Conservation (phyloP, 2,113 vertebrate species). For the Pseudonaja textilis region DNA sequence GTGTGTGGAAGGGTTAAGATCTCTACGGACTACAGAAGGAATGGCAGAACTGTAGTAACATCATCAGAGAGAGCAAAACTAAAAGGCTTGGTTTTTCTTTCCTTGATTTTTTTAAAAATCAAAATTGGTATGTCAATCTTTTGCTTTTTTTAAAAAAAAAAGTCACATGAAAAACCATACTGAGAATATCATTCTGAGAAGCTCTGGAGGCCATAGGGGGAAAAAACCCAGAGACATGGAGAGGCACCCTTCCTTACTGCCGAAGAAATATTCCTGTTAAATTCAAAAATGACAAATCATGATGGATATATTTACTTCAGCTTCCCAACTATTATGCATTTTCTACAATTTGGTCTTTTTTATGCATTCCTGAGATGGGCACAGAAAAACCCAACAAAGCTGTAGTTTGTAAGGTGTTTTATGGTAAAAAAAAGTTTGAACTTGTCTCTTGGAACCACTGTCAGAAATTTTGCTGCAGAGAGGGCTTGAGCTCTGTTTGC, state of each 20-base stretch:
- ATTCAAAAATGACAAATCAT: neutral
- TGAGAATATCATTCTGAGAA: neutral
- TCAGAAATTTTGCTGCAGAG: neutral
- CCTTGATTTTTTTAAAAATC: neutral
- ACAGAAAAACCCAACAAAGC: neutral
- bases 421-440: neutral
- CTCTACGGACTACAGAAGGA: neutral
- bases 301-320: neutral
- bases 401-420: neutral
- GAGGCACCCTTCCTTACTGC: neutral
- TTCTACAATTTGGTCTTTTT: neutral
- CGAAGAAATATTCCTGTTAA: neutral
- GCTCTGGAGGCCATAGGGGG: neutral
- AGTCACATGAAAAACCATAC: neutral
- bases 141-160: neutral
- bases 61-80: neutral
- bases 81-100: neutral
- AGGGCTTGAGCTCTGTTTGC: neutral
- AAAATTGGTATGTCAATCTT: neutral
- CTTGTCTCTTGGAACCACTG: neutral
- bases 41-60: neutral
- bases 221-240: neutral
- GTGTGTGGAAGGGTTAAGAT: neutral
- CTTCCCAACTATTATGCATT: neutral
- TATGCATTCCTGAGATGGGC: neutral